These are phyloP conservation scores for Scaptomyza graminum DNA, from an alignment of 1,140 invertebrate genomes.

Conservation along the genomic window DNA sequence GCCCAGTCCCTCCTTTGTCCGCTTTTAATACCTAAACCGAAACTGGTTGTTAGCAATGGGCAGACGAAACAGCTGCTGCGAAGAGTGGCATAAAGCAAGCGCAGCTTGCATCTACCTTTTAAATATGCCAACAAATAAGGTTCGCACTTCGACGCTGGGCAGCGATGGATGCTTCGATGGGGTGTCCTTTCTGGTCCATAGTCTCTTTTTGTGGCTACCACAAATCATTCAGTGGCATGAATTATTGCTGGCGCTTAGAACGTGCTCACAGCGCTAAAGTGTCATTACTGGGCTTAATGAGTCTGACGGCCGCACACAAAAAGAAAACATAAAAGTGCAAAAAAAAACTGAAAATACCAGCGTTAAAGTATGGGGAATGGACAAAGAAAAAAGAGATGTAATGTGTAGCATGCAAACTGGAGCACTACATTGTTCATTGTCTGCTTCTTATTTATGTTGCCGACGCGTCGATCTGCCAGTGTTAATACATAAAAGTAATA, in stretches of 20 bases:
- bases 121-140: slow-evolving; percentile 70
- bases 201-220: slow-evolving; percentile 43
- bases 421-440: slow-evolving; percentile 66
- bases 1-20: neutral
- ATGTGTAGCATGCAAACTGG: slow-evolving; percentile 65
- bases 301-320: slow-evolving; percentile 44
- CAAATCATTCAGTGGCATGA: slow-evolving; percentile 80
- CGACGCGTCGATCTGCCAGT: slow-evolving; percentile 50
- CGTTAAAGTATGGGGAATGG: neutral
- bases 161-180: slow-evolving; percentile 39
- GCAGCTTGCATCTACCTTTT: slow-evolving; percentile 44
- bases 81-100: slow-evolving; percentile 7
- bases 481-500: slow-evolving; percentile 69
- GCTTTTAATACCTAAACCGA: neutral
- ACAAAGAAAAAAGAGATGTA: slow-evolving; percentile 37
- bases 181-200: neutral
- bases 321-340: slow-evolving; percentile 6
- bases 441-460: slow-evolving; percentile 73
- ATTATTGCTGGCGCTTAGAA: slow-evolving; percentile 72
- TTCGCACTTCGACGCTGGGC: slow-evolving; percentile 67
- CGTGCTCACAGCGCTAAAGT: slow-evolving; percentile 78
- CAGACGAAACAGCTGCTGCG: slow-evolving; percentile 47
- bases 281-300: slow-evolving; percentile 79
- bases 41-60: slow-evolving; percentile 34
- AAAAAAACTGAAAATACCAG: neutral